Conservation (phyloP, 2,113 vertebrate species). For the Microcebus tavaratra region DNA sequence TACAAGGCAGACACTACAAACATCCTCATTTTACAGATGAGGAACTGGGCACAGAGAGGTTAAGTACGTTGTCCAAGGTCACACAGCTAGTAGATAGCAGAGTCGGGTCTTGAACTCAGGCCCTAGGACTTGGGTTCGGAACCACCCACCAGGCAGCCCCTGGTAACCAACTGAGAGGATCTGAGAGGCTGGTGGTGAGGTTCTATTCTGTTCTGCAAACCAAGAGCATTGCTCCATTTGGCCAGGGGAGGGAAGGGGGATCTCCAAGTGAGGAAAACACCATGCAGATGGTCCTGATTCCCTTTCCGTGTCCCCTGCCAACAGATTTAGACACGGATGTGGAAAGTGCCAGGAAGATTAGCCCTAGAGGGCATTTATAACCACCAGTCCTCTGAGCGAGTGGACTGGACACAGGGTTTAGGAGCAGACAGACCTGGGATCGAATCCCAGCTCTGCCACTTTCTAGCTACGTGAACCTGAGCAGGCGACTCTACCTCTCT, state of each 20-base stretch:
- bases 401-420: not conserved
- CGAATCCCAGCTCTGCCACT: not conserved
- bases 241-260: not conserved
- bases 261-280: not conserved
- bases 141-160: not conserved
- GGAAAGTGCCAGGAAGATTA: not conserved
- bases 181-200: not conserved
- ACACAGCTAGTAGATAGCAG: not conserved
- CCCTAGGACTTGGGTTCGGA: not conserved
- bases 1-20: accelerated
- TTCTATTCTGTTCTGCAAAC: not conserved
- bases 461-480: not conserved
- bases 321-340: not conserved
- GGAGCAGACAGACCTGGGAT: not conserved
- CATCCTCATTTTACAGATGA: not conserved
- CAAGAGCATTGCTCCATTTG: not conserved
- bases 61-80: not conserved
- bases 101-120: not conserved
- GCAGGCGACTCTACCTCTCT: not conserved
- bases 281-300: not conserved
- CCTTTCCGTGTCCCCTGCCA: not conserved
- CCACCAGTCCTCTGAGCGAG: not conserved
- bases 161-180: not conserved
- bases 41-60: not conserved
- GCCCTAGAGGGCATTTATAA: not conserved